phyloP scores from a whole-genome alignment of 2,797 vertebrate species.

The Ptychobarbus kaznakovi region DNA sequence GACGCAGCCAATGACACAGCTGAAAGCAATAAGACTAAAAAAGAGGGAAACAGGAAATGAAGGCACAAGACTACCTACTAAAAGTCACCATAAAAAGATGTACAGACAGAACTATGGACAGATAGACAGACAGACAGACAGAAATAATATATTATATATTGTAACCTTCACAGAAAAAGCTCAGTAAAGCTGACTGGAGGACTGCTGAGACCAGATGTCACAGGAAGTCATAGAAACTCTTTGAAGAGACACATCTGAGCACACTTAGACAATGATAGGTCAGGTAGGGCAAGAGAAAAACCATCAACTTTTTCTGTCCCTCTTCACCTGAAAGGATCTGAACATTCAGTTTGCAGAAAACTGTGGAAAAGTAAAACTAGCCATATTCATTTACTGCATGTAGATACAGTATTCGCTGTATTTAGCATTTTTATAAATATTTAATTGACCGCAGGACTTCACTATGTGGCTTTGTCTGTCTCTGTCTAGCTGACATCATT shows the following conservation, averaged over 20 bases:
- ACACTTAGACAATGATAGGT: conserved; percentile 7
- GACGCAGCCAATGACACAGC: background rate
- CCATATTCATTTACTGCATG: background rate
- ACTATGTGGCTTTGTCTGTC: conserved; percentile 38
- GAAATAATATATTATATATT: background rate
- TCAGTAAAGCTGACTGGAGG: background rate
- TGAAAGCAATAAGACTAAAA: background rate
- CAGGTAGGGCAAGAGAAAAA: conserved; percentile 9
- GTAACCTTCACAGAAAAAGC: background rate
- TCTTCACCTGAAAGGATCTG: background rate
- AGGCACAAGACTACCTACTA: background rate
- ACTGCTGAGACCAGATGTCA: background rate
- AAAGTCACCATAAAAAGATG: background rate
- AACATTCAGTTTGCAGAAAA: conserved; percentile 11
- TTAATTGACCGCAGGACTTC: conserved; percentile 42
- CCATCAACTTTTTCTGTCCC: background rate
- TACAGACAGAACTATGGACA: background rate
- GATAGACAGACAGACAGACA: background rate
- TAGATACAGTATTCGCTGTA: conserved; percentile 1
- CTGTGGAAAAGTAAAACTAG: background rate
- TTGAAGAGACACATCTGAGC: conserved; percentile 17
- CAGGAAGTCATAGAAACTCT: conserved; percentile 11
- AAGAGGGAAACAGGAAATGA: background rate
- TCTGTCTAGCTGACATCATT: conserved; percentile 23
- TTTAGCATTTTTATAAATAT: conserved; percentile 35